Conservation (phyloP, 2,888 invertebrate genomes). For the Drosophila nr. fundita region DNA sequence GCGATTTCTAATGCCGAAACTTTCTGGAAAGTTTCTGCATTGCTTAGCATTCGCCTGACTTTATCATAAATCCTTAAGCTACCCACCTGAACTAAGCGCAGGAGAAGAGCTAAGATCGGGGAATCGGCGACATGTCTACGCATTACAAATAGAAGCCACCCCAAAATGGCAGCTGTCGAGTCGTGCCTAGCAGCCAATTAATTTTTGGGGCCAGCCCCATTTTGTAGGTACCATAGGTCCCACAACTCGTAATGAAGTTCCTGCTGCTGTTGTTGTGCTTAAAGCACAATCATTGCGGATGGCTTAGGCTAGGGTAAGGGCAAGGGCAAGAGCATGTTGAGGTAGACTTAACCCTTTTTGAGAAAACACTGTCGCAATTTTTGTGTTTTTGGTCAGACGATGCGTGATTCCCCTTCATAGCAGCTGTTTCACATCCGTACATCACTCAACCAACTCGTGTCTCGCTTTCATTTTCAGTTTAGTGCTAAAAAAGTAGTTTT, state of each 20-base stretch:
- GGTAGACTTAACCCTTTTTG: constrained; percentile 65
- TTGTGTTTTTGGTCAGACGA: constrained; percentile 53
- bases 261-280: constrained; percentile 36
- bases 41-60: constrained; percentile 47
- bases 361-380: constrained; percentile 61
- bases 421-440: constrained; percentile 55
- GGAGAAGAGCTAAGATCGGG: not conserved
- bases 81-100: constrained; percentile 35
- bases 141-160: constrained; percentile 57
- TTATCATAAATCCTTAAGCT: constrained; percentile 78
- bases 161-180: constrained; percentile 73
- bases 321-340: not conserved
- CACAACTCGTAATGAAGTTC: constrained; percentile 57
- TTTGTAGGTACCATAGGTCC: constrained; percentile 21
- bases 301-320: constrained; percentile 20
- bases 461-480: constrained; percentile 11
- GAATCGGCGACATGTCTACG: constrained; percentile 64
- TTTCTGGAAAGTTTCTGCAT: constrained; percentile 62
- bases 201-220: constrained; percentile 67
- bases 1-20: constrained; percentile 65
- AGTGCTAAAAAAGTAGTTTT: constrained; percentile 32
- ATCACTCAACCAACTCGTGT: constrained; percentile 64
- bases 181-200: constrained; percentile 66
- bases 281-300: constrained; percentile 53
- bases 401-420: constrained; percentile 3